Conservation (phyloP, 2,797 vertebrate genomes). For the Aplochiton taeniatus region DNA sequence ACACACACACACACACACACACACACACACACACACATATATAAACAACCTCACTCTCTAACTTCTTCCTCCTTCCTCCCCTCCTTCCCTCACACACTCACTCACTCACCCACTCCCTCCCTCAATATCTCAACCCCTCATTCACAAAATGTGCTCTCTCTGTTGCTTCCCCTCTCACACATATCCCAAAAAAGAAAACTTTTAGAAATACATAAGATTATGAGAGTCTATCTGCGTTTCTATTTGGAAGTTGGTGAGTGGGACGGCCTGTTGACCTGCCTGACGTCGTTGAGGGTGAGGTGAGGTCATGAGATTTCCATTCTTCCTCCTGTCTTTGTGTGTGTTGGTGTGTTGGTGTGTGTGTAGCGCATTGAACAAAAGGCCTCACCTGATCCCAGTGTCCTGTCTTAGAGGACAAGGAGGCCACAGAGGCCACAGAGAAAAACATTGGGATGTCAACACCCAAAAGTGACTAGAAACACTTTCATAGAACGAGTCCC, state of each 20-base stretch:
- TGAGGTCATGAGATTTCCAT: constrained; percentile 50
- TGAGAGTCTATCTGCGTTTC: background rate
- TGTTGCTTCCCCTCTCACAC: background rate
- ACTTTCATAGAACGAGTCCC: too few relatives aligned
- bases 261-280: constrained; percentile 8
- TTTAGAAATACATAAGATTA: background rate
- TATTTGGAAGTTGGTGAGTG: constrained; percentile 10
- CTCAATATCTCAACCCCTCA: too few relatives aligned
- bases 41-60: too few relatives aligned
- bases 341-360: background rate
- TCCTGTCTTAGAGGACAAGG: constrained; percentile 5
- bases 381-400: constrained; percentile 39
- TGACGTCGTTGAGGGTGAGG: constrained; percentile 27
- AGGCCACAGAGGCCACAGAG: background rate
- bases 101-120: too few relatives aligned
- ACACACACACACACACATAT: background rate
- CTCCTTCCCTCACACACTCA: background rate
- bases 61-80: background rate
- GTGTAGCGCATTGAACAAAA: background rate
- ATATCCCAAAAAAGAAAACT: background rate
- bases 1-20: background rate
- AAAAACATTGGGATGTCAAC: background rate
- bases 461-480: background rate
- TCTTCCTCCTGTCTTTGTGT: background rate
- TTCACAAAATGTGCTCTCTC: background rate